Evolutionary conservation across 2,113 vertebrate species (phyloP).

Genomic region (Asarcornis scutulata): DNA sequence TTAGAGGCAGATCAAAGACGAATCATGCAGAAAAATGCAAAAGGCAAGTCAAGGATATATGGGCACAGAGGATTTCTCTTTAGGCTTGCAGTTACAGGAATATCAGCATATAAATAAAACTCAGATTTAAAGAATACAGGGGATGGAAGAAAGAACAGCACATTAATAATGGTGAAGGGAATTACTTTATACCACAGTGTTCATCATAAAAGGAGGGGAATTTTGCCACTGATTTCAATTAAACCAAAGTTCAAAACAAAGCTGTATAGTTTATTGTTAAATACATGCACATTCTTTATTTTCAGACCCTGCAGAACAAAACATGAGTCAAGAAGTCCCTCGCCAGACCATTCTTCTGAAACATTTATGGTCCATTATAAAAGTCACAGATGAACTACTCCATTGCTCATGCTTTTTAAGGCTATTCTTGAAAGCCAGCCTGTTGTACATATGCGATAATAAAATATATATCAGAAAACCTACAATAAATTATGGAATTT

Average conservation of each 20-base stretch:
- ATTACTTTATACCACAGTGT: slow-evolving; percentile 33
- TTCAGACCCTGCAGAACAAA: slow-evolving; percentile 78
- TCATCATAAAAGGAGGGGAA: slow-evolving; percentile 37
- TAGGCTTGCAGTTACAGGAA: slow-evolving; percentile 28
- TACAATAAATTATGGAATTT: slow-evolving; percentile 44
- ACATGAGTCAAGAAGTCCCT: slow-evolving; percentile 72
- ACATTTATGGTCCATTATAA: slow-evolving; percentile 67
- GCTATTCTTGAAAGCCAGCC: slow-evolving; percentile 28
- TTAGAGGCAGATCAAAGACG: slow-evolving; percentile 53
- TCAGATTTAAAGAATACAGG: slow-evolving; percentile 28
- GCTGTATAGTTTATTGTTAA: slow-evolving; percentile 15
- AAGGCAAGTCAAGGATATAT: slow-evolving; percentile 46
- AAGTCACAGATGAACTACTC: slow-evolving; percentile 38
- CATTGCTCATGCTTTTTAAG: slow-evolving; percentile 41
- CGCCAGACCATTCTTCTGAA: slow-evolving; percentile 73
- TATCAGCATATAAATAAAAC: slow-evolving; percentile 59
- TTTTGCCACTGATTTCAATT: slow-evolving; percentile 63
- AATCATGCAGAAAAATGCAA: slow-evolving; percentile 46
- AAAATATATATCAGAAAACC: slow-evolving; percentile 47
- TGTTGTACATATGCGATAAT: slow-evolving; percentile 40
- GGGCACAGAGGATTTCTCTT: slow-evolving; percentile 32
- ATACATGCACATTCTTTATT: slow-evolving; percentile 60
- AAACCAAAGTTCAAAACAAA: slow-evolving; percentile 31
- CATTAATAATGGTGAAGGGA: not conserved
- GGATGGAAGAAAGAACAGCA: slow-evolving; percentile 38